These are phyloP conservation scores for Holcopasites calliopsidis DNA, from an alignment of 1,140 invertebrate genomes.

Conservation along the genomic window DNA sequence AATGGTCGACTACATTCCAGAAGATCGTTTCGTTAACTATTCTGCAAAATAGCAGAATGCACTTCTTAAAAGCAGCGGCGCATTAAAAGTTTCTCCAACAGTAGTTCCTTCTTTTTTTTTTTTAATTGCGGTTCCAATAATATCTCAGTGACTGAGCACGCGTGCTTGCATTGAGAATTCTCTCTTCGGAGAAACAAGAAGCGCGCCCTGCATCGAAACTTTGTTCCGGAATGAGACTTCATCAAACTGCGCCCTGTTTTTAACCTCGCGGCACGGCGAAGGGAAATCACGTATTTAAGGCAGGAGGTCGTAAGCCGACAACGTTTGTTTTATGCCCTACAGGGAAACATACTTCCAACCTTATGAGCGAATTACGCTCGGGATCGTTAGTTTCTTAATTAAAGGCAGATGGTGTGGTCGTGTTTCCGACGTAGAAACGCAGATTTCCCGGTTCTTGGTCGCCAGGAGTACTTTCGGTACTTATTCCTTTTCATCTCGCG, in stretches of 20 bases:
- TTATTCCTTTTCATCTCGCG: no score
- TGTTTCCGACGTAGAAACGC: not conserved
- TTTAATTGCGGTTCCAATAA: conserved; percentile 33
- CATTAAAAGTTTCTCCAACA: conserved; percentile 48
- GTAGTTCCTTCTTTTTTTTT: no score
- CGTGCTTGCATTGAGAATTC: conserved; percentile 40
- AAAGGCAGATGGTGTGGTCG: not conserved
- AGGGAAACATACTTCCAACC: conserved; percentile 30
- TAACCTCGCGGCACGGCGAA: conserved; percentile 36
- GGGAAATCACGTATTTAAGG: conserved; percentile 7
- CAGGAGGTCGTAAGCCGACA: conserved; percentile 1
- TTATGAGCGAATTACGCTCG: conserved; percentile 14
- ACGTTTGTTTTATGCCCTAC: conserved; percentile 35
- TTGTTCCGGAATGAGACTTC: no score
- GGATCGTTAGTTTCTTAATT: conserved; percentile 11
- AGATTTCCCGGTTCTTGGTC: not conserved
- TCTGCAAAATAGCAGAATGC: conserved; percentile 16
- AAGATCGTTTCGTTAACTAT: conserved; percentile 5
- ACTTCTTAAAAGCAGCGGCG: conserved; percentile 40
- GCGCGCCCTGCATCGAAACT: no score
- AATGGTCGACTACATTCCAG: not conserved
- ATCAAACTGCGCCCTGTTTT: conserved; percentile 33
- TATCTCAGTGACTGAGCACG: conserved; percentile 44
- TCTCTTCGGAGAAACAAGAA: not conserved
- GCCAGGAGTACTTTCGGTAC: no score